phyloP scores from a whole-genome alignment of 2,888 invertebrate species.

The Drosophila crucigera region DNA sequence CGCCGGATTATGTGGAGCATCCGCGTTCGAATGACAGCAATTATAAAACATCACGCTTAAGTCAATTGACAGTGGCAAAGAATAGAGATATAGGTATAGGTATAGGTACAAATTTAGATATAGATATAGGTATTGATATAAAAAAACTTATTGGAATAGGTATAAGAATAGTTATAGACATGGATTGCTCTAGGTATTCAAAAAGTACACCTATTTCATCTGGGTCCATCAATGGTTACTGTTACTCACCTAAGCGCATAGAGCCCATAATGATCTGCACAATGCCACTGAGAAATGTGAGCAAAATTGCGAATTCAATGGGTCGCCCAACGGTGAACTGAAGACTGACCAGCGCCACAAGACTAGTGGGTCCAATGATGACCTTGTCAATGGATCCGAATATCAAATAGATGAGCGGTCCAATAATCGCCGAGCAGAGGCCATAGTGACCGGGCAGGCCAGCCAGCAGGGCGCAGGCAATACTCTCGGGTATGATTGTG shows the following conservation, averaged over 20 bases:
- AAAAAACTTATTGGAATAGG: background rate
- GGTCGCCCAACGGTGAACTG: constrained; percentile 90
- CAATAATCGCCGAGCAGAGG: constrained; percentile 95
- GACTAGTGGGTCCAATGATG: constrained; percentile 95
- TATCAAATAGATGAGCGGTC: constrained; percentile 93
- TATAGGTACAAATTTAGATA: background rate
- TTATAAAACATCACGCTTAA: constrained; percentile 28
- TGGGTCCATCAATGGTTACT: background rate
- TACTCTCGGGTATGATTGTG: constrained; percentile 96
- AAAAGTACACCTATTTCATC: background rate
- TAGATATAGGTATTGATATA: background rate
- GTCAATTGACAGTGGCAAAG: constrained; percentile 39
- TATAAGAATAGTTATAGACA: background rate
- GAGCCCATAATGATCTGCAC: constrained; percentile 92
- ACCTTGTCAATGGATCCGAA: constrained; percentile 93
- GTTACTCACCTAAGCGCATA: constrained; percentile 89
- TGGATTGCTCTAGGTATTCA: background rate
- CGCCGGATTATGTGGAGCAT: constrained; percentile 9
- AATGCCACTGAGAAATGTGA: constrained; percentile 92
- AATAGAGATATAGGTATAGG: background rate
- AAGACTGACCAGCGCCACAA: constrained; percentile 91
- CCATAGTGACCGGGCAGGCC: constrained; percentile 95
- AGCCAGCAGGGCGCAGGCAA: constrained; percentile 96
- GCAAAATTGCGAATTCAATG: constrained; percentile 90
- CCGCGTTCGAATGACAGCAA: constrained; percentile 10